Evolutionary conservation across 2,113 vertebrate species (phyloP).

Genomic region (Oxyruncus cristatus): DNA sequence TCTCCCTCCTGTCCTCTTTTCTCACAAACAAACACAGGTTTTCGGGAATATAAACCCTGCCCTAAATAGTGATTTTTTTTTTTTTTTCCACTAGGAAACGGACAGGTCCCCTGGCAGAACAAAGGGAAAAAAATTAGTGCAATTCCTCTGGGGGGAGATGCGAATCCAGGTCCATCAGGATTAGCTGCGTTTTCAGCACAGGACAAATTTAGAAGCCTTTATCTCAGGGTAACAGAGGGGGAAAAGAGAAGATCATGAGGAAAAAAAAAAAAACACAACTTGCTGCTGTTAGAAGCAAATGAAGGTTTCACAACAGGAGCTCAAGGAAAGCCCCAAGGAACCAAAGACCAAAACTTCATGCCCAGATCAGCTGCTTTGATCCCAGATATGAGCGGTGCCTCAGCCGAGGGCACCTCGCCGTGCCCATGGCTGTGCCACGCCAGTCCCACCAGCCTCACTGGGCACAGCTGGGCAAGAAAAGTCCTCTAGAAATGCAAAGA

Average conservation of each 20-base stretch:
- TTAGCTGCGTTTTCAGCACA: conserved; percentile 62
- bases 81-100: conserved; percentile 49
- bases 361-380: neutral
- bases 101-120: conserved; percentile 54
- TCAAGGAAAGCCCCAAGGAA: neutral
- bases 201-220: conserved; percentile 65
- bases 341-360: neutral
- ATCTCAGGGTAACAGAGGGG: conserved; percentile 62
- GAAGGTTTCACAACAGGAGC: conserved; percentile 25
- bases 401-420: fast-evolving
- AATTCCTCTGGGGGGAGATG: conserved; percentile 50
- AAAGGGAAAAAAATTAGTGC: conserved; percentile 58
- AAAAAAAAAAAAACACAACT: neutral
- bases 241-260: conserved; percentile 31
- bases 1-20: conserved; percentile 49
- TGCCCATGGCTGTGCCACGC: neutral
- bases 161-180: conserved; percentile 63
- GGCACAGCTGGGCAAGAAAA: neutral
- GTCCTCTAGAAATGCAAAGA: neutral
- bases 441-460: neutral
- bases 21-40: conserved; percentile 9
- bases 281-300: conserved; percentile 26
- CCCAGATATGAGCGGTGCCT: neutral
- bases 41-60: conserved; percentile 48
- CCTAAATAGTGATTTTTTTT: conserved; percentile 52